phyloP scores from a whole-genome alignment of 37 sponge, comb jelly and placozoan species.

The Eunapius fragilis region DNA sequence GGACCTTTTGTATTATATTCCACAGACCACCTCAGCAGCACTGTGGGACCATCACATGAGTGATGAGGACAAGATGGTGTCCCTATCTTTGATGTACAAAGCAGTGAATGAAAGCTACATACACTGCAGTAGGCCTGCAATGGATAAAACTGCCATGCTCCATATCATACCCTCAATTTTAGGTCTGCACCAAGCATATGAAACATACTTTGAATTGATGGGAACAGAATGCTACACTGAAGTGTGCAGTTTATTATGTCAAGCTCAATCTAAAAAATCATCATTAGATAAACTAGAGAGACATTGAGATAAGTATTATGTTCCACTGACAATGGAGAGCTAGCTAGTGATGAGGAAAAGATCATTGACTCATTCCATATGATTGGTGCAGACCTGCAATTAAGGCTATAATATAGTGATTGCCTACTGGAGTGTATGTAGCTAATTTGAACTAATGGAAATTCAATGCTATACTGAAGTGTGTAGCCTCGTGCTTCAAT shows the following conservation, averaged over 20 bases:
- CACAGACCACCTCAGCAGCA: constrained; percentile 5
- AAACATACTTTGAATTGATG: constrained; percentile 12
- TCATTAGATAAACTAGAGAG: too few relatives aligned
- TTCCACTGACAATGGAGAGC: too few relatives aligned
- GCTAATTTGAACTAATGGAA: constrained; percentile 26
- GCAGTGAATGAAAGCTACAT: constrained; percentile 8
- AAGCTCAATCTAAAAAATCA: too few relatives aligned
- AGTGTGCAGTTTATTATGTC: neutral
- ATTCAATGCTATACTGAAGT: constrained; percentile 38
- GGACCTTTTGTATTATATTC: constrained; percentile 28
- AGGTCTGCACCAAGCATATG: neutral
- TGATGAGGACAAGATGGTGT: constrained; percentile 9
- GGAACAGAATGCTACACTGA: constrained; percentile 42
- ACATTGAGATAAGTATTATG: too few relatives aligned
- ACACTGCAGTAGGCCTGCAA: neutral
- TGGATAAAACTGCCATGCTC: neutral
- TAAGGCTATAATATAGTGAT: too few relatives aligned
- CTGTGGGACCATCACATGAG: constrained; percentile 33
- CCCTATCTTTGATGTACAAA: constrained; percentile 5
- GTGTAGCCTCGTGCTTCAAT: too few relatives aligned
- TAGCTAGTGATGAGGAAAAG: too few relatives aligned
- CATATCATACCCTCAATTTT: neutral
- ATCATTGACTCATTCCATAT: too few relatives aligned
- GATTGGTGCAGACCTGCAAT: too few relatives aligned
- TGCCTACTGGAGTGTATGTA: too few relatives aligned